phyloP scores from a whole-genome alignment of 2,797 vertebrate species.

The Cossypha caffra region DNA sequence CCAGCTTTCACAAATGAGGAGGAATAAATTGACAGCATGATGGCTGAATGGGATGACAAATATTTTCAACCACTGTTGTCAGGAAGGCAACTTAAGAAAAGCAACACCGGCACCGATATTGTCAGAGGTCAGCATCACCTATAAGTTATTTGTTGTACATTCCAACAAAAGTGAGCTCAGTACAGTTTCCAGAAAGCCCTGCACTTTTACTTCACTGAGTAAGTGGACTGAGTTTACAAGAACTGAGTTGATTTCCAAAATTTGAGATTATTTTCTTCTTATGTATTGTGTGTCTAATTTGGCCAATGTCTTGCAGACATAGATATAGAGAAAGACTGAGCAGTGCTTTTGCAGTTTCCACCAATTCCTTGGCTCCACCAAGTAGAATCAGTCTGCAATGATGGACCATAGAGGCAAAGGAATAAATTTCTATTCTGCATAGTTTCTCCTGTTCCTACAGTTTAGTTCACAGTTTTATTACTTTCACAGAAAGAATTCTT shows the following conservation, averaged over 20 bases:
- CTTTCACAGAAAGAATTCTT: conserved; percentile 6
- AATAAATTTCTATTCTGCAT: neutral
- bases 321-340: neutral
- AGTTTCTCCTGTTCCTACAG: neutral
- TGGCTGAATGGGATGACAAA: neutral
- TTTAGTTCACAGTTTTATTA: neutral
- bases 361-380: neutral
- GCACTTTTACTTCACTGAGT: neutral
- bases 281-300: neutral
- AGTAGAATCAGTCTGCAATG: neutral
- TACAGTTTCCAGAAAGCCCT: neutral
- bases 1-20: neutral
- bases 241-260: neutral
- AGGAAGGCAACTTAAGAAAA: neutral
- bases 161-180: neutral
- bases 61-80: neutral
- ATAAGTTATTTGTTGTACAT: neutral
- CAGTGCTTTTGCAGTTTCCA: neutral
- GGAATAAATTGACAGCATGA: neutral
- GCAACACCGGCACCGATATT: neutral
- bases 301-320: neutral
- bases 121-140: neutral
- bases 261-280: neutral
- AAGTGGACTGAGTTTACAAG: neutral
- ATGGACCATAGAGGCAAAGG: neutral